Evolutionary conservation across 2,797 vertebrate genomes (phyloP), one percentile per base, ranked within the genome.

Genomic region (Sebastolobus alascanus): DNA sequence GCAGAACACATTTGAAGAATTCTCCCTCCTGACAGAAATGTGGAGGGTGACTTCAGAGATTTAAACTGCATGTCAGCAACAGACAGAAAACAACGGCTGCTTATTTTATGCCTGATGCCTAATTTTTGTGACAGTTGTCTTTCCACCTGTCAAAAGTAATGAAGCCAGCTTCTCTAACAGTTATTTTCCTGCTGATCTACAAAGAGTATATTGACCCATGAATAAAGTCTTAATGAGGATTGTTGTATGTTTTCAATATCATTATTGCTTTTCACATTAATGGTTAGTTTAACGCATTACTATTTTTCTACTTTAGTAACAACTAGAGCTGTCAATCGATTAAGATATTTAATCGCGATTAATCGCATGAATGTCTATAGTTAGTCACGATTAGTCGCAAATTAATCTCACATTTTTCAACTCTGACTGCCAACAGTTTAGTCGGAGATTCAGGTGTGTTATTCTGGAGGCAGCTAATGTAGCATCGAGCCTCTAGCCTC

Each of bases 11-110:
- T 75, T 77, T 75, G 40, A 40, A 61, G 75, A 75, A 40, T 63
- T 68, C 6, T 52, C 73, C 46, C 59, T 55, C 27, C 25, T 18
- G 54, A 73, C 59, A 61, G 22, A 87, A 84, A 84, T 38, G 69
- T 72, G 77, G 9, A 69, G 68, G 77, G 61, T 27, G 73, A 81
- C 83, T 90, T 90, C 79, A 90, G 75, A 90, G 77, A 87, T 84
- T 91, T 83, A 77, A 83, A 77, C 65, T 20, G 61, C 58, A 50
- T 63, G 77, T 80, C 81, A 46, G 38, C 37, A 38, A 59, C 73
- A 71, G 70, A 69, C 50, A 13, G 5, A 10, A 83, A 80, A 90
- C 79, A 89, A 84, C 77, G 65, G 40, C 55, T 22, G 54, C 54
- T 76, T 56, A 69, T 84, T 87, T 84, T 68, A 63, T 8, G 78